These are phyloP conservation scores for Pelecanus crispus DNA, from an alignment of 2,113 vertebrate species.

Conservation along the genomic window DNA sequence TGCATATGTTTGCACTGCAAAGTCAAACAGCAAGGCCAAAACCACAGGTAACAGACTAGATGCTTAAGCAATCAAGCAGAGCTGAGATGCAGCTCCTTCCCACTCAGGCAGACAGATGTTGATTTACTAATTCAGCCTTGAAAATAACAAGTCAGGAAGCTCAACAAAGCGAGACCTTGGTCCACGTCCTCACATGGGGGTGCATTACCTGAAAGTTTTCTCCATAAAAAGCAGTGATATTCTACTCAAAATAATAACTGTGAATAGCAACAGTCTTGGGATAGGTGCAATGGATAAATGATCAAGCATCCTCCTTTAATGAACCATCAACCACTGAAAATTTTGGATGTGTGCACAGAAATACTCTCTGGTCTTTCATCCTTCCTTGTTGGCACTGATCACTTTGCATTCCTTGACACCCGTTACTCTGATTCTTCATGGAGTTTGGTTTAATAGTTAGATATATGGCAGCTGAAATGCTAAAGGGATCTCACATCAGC, in stretches of 20 bases:
- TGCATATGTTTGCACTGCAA: not conserved
- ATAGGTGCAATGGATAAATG: not conserved
- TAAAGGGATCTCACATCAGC: not conserved
- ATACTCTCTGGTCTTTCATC: not conserved
- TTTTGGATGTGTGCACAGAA: not conserved
- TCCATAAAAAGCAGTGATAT: not conserved
- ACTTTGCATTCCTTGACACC: not conserved
- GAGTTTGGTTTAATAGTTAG: not conserved
- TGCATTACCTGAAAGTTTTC: not conserved
- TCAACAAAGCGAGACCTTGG: not conserved
- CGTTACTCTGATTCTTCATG: not conserved
- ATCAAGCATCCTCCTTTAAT: not conserved
- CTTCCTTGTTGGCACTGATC: not conserved
- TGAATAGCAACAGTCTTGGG: not conserved
- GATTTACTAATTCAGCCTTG: not conserved
- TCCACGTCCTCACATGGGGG: fast-evolving
- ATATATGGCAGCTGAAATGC: not conserved
- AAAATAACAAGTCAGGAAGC: not conserved
- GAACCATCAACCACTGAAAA: not conserved
- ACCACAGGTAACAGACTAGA: not conserved
- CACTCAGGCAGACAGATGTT: not conserved
- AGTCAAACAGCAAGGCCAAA: not conserved
- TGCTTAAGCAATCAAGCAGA: not conserved
- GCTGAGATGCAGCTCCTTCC: not conserved
- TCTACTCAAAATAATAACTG: not conserved